Evolutionary conservation across 64 coral and sea anemone genomes (phyloP).

Genomic region (Orbicella faveolata): DNA sequence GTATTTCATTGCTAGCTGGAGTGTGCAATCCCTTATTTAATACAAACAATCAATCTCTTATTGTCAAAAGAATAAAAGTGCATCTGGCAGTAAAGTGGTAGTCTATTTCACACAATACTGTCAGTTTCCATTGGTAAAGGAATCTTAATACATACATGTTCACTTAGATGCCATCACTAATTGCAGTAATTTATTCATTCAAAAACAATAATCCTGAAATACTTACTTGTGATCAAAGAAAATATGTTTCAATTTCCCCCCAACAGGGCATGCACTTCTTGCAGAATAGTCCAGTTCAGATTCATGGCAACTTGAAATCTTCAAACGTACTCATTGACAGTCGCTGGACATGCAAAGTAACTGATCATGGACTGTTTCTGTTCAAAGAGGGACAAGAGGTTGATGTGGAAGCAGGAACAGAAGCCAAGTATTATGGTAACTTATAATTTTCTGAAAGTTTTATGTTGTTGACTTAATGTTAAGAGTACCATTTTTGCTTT

Average conservation of each 20-base stretch:
- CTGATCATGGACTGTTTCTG: conserved; percentile 68
- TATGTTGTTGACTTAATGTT: too few relatives aligned
- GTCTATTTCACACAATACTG: too few relatives aligned
- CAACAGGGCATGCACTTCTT: conserved; percentile 71
- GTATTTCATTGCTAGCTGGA: too few relatives aligned
- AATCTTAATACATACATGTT: too few relatives aligned
- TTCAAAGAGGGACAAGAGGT: conserved; percentile 76
- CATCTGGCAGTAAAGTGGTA: too few relatives aligned
- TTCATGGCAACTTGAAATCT: conserved; percentile 89
- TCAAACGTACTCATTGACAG: conserved; percentile 90
- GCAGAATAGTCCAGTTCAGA: conserved; percentile 59
- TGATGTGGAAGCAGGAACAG: conserved; percentile 69
- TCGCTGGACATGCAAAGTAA: conserved; percentile 92
- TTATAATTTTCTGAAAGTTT: neutral
- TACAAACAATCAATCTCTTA: too few relatives aligned
- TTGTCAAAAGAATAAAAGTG: too few relatives aligned
- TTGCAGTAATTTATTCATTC: neutral
- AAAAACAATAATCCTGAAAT: neutral
- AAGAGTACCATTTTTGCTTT: too few relatives aligned
- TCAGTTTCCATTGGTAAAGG: too few relatives aligned
- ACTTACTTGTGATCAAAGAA: neutral
- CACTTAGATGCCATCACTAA: too few relatives aligned
- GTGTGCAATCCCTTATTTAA: too few relatives aligned
- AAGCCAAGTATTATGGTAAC: conserved; percentile 75
- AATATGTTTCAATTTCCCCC: neutral